Base-by-base conservation (phyloP, 2,797 vertebrate genomes). In the Acanthurus lineatus region DNA sequence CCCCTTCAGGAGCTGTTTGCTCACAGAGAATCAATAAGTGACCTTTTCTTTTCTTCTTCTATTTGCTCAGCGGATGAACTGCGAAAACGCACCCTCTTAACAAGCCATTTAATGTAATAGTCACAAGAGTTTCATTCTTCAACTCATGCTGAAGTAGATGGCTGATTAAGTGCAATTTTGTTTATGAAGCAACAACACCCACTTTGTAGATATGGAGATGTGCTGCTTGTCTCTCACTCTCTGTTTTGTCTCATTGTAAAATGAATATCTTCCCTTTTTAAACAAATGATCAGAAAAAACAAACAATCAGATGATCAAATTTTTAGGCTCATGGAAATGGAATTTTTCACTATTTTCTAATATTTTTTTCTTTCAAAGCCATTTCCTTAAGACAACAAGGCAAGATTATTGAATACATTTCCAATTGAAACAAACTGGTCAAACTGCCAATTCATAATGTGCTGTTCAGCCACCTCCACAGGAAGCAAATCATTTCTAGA, bases 1-100 rank as follows among this genome's bases (percentile, higher is more conserved):
- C 25, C 9, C 14, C 25, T 35, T 67, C 64, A 32, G n/a, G 20
- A 62, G 15, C 58, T 17, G 9, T 17, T 53, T 69, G 35, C 51
- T 38, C 63, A 28, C 48, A 73, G 48, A 60, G 44, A 52, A 74
- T 71, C 58, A 61, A 65, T 57, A 54, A 9, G 20, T 48, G 45
- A 65, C 38, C 63, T 60, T 72, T 75, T 40, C 1, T 3, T 61
- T 51, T 52, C 28, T 5, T 66, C 35, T 9, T 70, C n/a, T 25
- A n/a, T 56, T 73, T 62, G 19, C n/a, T 54, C n/a, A 49, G 16
- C 47, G 58, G 20, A 56, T 61, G 22, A 32, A 51, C 44, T 48
- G 51, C 32, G 58, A 25, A 28, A 75, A 16, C 20, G 22, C 14
- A 38, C 7, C 42, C 4, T 28, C 22, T 42, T n/a, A 32, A 71